Conservation (phyloP, 1,140 invertebrate genomes). For the Rhyzopertha dominica region DNA sequence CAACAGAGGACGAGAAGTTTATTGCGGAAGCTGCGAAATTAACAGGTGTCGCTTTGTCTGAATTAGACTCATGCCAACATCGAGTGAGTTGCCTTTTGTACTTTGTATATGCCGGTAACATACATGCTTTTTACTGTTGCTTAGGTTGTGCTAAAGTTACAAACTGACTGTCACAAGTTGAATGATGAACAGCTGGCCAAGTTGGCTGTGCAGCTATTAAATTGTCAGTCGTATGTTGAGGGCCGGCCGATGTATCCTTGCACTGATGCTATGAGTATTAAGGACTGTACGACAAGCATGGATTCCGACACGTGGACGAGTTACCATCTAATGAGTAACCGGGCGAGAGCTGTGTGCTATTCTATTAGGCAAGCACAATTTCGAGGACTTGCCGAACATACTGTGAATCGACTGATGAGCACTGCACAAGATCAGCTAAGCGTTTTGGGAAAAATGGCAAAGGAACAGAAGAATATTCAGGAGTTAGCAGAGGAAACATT, state of each 20-base stretch:
- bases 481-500: conserved; percentile 51
- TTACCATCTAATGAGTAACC: conserved; percentile 65
- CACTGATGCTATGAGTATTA: conserved; percentile 55
- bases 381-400: conserved; percentile 59
- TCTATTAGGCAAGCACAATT: conserved; percentile 61
- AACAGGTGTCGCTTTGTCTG: conserved; percentile 53
- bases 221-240: conserved; percentile 63
- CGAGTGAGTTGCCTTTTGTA: conserved; percentile 44
- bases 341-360: conserved; percentile 65
- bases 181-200: conserved; percentile 64
- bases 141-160: conserved; percentile 57
- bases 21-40: conserved; percentile 57
- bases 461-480: conserved; percentile 53
- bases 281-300: conserved; percentile 62
- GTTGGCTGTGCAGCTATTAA: conserved; percentile 62
- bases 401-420: conserved; percentile 61
- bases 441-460: conserved; percentile 43
- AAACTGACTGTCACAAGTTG: conserved; percentile 53
- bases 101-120: neutral
- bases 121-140: conserved; percentile 16
- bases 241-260: conserved; percentile 57
- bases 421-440: conserved; percentile 46
- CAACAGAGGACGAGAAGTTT: conserved; percentile 60
- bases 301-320: conserved; percentile 65
- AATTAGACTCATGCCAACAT: conserved; percentile 61